Base-by-base conservation (phyloP, 2,797 vertebrate species). In the Crenuchus spilurus region DNA sequence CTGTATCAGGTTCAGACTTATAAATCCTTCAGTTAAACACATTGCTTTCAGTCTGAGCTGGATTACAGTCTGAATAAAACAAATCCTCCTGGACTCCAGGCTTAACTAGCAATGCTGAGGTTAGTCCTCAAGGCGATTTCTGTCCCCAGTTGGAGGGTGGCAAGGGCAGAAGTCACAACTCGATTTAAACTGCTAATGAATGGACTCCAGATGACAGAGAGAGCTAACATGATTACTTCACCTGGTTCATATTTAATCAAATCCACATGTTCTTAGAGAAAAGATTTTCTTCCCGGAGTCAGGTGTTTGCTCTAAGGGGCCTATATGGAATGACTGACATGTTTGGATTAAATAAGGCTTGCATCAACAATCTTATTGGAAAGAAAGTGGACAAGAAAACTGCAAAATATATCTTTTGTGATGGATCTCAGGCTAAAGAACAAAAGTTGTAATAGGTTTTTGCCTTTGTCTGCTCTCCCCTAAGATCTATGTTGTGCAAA, bases 321-420 rank as follows among this genome's bases (percentile, higher is more conserved):
- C 44, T 39, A 33, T 22, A 33, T 33, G 48, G 42, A 76, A 51
- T 48, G 74, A 64, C 1, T 63, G 42, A 57, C 26, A 6, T 35
- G 33, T n/a, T 20, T 67, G 39, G 48, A 73, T 72, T 77, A 54
- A 31, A 46, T 65, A 66, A 51, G 48, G 20, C 33, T 30, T 52
- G 37, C 70, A 1, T 57, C 30, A 31, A 6, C 30, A n/a, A 3
- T 37, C n/a, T 57, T 2, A 57, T 7, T 7, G 14, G 14, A 51
- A 49, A 10, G 46, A 22, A 49, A 51, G 20, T 13, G 48, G 24
- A 52, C 1, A 11, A 20, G 4, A 10, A 51, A 24, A 14, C 24
- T 51, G 24, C 13, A 6, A 6, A 6, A 44, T 16, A 6, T 14
- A 16, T 6, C 16, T 1, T n/a, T n/a, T 5, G 7, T 14, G 1